Conservation (phyloP, 1,140 invertebrate genomes). For the Pygmarrhopalites habei region DNA sequence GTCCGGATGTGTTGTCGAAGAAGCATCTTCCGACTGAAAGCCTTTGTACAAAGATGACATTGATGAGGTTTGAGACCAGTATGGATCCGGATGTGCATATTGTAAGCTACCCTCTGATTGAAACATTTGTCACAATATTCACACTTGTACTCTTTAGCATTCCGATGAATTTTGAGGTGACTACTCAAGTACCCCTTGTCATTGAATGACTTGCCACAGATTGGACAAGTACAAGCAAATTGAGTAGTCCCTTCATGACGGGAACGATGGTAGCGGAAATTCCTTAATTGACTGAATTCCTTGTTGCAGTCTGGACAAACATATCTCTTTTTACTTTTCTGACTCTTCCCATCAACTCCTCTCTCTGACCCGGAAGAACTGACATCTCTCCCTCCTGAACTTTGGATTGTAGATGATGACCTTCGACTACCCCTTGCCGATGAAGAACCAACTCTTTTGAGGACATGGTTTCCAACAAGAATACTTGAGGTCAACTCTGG, state of each 20-base stretch:
- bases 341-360: too few relatives aligned
- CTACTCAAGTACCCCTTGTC: slow-evolving; percentile 68
- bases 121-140: slow-evolving; percentile 66
- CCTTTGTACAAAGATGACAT: slow-evolving; percentile 28
- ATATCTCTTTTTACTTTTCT: slow-evolving; percentile 61
- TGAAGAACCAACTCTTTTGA: too few relatives aligned
- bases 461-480: too few relatives aligned
- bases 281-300: slow-evolving; percentile 66
- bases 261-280: slow-evolving; percentile 67
- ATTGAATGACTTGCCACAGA: slow-evolving; percentile 69
- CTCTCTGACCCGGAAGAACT: too few relatives aligned
- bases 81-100: slow-evolving; percentile 75
- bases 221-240: slow-evolving; percentile 64
- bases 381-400: too few relatives aligned
- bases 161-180: slow-evolving; percentile 68
- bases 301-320: slow-evolving; percentile 68
- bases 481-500: too few relatives aligned
- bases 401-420: too few relatives aligned
- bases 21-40: slow-evolving; percentile 41
- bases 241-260: slow-evolving; percentile 65
- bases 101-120: slow-evolving; percentile 71
- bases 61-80: slow-evolving; percentile 47
- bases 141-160: slow-evolving; percentile 62
- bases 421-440: too few relatives aligned
- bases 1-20: slow-evolving; percentile 51